Conservation (phyloP, 2,888 invertebrate genomes). For the Schizaphis graminum region DNA sequence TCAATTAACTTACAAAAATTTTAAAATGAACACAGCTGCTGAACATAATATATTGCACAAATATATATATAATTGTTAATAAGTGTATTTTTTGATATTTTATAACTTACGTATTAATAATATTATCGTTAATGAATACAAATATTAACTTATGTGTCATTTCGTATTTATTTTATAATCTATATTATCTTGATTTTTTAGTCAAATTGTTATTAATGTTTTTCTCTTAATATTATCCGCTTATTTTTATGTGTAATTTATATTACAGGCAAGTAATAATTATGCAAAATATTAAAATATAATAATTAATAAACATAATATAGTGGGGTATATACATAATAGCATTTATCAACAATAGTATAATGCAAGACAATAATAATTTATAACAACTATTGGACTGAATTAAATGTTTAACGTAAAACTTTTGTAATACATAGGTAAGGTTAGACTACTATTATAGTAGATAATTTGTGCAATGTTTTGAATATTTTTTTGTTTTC, state of each 20-base stretch:
- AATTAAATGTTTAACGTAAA: background rate
- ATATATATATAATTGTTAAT: too few relatives aligned
- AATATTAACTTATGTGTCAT: background rate
- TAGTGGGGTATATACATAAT: background rate
- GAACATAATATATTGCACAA: too few relatives aligned
- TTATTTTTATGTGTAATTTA: background rate
- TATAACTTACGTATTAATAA: too few relatives aligned
- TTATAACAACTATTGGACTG: background rate
- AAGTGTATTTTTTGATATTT: too few relatives aligned
- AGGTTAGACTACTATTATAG: background rate
- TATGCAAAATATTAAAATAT: background rate
- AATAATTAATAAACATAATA: background rate
- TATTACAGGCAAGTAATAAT: background rate
- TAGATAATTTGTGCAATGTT: background rate
- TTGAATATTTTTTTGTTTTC: background rate
- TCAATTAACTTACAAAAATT: background rate
- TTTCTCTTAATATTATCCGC: background rate
- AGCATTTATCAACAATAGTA: background rate
- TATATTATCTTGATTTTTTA: background rate
- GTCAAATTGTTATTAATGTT: background rate
- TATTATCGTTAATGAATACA: too few relatives aligned
- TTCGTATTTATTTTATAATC: background rate
- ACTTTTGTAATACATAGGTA: background rate
- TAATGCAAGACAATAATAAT: background rate
- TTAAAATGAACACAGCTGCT: background rate